Evolutionary conservation across 2,888 invertebrate species (phyloP).

Genomic region (Nomada ruficornis): DNA sequence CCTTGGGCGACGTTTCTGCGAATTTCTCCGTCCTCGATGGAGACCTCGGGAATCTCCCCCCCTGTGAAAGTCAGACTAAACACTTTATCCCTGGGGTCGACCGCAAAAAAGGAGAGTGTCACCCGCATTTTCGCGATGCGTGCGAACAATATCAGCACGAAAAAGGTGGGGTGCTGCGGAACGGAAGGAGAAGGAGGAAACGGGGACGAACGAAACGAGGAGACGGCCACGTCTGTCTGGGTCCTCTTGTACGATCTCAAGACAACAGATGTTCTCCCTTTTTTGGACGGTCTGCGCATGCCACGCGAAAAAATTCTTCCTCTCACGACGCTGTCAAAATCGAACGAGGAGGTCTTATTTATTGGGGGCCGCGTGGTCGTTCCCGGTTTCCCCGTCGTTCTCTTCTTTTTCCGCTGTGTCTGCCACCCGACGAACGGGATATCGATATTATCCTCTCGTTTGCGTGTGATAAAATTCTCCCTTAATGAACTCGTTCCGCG

Average conservation of each 20-base stretch:
- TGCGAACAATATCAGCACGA: constrained; percentile 71
- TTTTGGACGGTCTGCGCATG: constrained; percentile 62
- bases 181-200: constrained; percentile 40
- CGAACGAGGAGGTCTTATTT: constrained; percentile 69
- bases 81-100: constrained; percentile 70
- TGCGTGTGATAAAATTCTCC: constrained; percentile 51
- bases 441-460: constrained; percentile 51
- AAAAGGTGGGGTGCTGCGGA: not conserved
- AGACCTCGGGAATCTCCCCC: constrained; percentile 41
- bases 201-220: constrained; percentile 42
- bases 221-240: constrained; percentile 50
- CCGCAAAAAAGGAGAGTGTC: constrained; percentile 59
- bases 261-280: constrained; percentile 65
- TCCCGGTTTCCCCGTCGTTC: constrained; percentile 23
- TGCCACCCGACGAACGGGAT: constrained; percentile 36
- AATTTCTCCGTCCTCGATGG: constrained; percentile 23
- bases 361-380: constrained; percentile 57
- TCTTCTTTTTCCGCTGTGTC: constrained; percentile 33
- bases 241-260: constrained; percentile 44
- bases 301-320: constrained; percentile 68
- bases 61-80: constrained; percentile 73
- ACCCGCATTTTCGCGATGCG: constrained; percentile 61
- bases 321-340: constrained; percentile 71
- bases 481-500: constrained; percentile 50
- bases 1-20: constrained; percentile 5